Evolutionary conservation across 2,797 vertebrate genomes (phyloP).

Genomic region (Sebastes wilsoni): DNA sequence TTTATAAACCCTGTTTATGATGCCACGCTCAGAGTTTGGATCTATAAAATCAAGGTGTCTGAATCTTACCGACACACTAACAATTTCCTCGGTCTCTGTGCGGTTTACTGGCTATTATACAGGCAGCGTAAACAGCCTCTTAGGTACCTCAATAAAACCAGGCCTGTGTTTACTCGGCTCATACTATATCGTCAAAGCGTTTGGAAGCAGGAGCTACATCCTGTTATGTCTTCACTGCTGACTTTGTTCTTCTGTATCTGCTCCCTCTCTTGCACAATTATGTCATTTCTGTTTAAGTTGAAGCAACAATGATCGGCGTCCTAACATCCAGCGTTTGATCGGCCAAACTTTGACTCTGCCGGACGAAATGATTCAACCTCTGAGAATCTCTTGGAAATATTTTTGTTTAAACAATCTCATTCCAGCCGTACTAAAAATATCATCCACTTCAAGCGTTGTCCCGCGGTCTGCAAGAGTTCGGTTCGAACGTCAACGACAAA

Average conservation of each 20-base stretch:
- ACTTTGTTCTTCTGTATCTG: conserved; percentile 4
- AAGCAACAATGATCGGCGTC: conserved; percentile 23
- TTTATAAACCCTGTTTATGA: conserved; percentile 65
- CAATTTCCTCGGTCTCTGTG: conserved; percentile 45
- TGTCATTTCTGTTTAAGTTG: conserved; percentile 43
- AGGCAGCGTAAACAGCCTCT: conserved; percentile 60
- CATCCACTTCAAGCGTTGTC: conserved; percentile 44
- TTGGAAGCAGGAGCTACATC: conserved; percentile 13
- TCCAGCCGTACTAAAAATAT: conserved; percentile 75
- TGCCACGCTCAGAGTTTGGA: conserved; percentile 41
- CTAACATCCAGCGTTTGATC: conserved; percentile 8
- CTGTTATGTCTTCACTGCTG: conserved; percentile 9
- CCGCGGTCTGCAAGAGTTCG: conserved; percentile 48
- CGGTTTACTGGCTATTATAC: conserved; percentile 59
- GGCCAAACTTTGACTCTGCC: conserved; percentile 36
- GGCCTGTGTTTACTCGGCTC: conserved; percentile 42
- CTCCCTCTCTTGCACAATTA: conserved; percentile 32
- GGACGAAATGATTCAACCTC: conserved; percentile 42
- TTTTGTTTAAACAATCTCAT: conserved; percentile 59
- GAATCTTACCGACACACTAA: conserved; percentile 53
- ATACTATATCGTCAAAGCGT: not conserved
- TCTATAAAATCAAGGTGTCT: conserved; percentile 70
- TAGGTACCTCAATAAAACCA: conserved; percentile 58
- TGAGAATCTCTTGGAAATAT: conserved; percentile 49
- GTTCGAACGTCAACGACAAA: conserved; percentile 50